phyloP scores from a whole-genome alignment of 2,113 vertebrate species.

The Gopherus evgoodei region DNA sequence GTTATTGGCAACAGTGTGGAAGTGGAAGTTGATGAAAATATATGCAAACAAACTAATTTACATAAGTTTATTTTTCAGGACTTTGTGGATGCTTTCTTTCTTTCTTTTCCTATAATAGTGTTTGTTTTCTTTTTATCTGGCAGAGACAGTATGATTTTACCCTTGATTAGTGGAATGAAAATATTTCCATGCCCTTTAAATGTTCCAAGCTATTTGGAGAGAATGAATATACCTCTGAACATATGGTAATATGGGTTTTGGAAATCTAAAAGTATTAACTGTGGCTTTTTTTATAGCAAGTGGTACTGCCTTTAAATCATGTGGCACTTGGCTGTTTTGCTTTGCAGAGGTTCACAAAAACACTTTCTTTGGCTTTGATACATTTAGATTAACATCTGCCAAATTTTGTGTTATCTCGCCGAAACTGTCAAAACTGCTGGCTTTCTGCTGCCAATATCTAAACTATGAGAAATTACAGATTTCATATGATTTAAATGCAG shows the following conservation, averaged over 20 bases:
- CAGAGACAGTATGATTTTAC: constrained; percentile 7
- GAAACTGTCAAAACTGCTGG: neutral
- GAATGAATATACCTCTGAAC: constrained; percentile 3
- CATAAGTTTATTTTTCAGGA: neutral
- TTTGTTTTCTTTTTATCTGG: neutral
- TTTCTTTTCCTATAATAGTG: neutral
- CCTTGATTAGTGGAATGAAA: constrained; percentile 14
- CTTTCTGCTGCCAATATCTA: neutral
- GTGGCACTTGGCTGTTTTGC: neutral
- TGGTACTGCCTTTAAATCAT: neutral
- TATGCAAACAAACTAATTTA: neutral
- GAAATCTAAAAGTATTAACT: constrained; percentile 29
- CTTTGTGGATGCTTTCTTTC: neutral
- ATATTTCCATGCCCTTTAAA: constrained; percentile 14
- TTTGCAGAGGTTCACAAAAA: neutral
- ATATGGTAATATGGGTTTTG: neutral
- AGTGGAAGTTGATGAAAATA: neutral
- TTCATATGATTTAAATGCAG: neutral
- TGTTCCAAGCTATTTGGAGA: constrained; percentile 14
- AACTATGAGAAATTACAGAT: neutral
- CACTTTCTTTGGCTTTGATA: constrained; percentile 23
- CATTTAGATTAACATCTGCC: neutral
- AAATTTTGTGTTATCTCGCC: neutral
- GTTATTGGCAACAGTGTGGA: neutral
- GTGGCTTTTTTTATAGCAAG: neutral